Base-by-base conservation (phyloP, 2,888 invertebrate genomes). In the Ophioninae sp. region DNA sequence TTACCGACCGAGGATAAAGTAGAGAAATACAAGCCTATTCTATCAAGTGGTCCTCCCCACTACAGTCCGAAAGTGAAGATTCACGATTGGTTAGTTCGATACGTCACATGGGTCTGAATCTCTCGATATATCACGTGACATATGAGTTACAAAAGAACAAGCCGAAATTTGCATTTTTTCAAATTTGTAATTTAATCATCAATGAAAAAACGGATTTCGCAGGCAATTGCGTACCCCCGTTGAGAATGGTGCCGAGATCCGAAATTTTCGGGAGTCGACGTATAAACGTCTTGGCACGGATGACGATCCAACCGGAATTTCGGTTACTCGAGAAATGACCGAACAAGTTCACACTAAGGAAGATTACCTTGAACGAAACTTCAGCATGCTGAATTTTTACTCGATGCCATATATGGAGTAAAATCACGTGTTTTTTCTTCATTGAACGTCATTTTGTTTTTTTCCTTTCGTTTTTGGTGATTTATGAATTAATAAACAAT, bases 51-150 rank as follows among this genome's bases (percentile, higher is more conserved):
- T n/a, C 86, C 89, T 56, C 79, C 81, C 7, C 69, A 79, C 6
- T 88, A 89, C n/a, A 87, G 81, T 50, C 64, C 86, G 7, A 90
- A 88, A 87, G 89, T 90, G 10, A 88, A 88, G 84, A 85, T 89
- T 21, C 89, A 89, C n/a, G 84, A 88, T 78, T 90, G 90, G 90
- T 90, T 79, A 74, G 82, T 75, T 23, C 17, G 23, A 21, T 30
- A 44, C 13, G 17, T 17, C 6, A 17, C 50, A 13, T 17, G 17
- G 0, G 13, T 6, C 17, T 5, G 17, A 13, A 50, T 5, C 50
- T 1, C 37, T 70, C 2, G n/a, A 70, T 21, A 20, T 8, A 65
- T n/a, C 41, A n/a, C 30, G 30, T 30, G 30, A 30, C 30, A 30
- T 3, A 30, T 30, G 30, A 30, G 30, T 30, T 30, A 30, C 10